Evolutionary conservation across 2,797 vertebrate genomes (phyloP).

Genomic region (Glyptemys insculpta): DNA sequence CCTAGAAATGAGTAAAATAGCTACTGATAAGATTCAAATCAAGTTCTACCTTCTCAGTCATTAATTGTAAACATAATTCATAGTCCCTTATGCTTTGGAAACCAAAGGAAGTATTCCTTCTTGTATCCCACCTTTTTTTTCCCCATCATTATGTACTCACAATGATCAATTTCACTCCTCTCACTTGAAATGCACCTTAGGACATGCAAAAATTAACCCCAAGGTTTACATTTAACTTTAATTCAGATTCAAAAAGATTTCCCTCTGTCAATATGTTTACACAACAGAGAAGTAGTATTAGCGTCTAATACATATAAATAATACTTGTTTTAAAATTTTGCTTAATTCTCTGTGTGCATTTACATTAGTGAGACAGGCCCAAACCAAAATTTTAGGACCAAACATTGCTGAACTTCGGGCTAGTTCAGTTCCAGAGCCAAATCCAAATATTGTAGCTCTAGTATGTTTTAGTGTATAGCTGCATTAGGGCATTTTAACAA

Average conservation of each 20-base stretch:
- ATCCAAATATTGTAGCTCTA: neutral
- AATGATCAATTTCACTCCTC: slow-evolving; percentile 79
- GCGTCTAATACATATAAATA: slow-evolving; percentile 73
- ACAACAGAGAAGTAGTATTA: slow-evolving; percentile 77
- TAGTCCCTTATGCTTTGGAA: slow-evolving; percentile 80
- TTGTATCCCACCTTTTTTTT: slow-evolving; percentile 81
- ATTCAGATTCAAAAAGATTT: slow-evolving; percentile 75
- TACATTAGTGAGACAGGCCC: slow-evolving; percentile 32
- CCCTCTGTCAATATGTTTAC: slow-evolving; percentile 76
- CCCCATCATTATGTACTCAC: slow-evolving; percentile 78
- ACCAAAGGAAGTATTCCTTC: slow-evolving; percentile 83
- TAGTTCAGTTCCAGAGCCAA: slow-evolving; percentile 5
- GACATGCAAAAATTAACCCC: slow-evolving; percentile 76
- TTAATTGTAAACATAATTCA: slow-evolving; percentile 86
- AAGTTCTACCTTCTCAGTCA: slow-evolving; percentile 80
- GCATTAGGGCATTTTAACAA: neutral
- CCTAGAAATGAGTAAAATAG: slow-evolving; percentile 81
- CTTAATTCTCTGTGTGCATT: slow-evolving; percentile 65
- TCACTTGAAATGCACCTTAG: slow-evolving; percentile 65
- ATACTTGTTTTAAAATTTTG: slow-evolving; percentile 74
- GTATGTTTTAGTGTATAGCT: neutral
- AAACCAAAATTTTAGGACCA: slow-evolving; percentile 28
- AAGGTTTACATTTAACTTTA: slow-evolving; percentile 75
- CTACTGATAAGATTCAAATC: slow-evolving; percentile 83
- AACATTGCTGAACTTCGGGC: neutral